Conservation (phyloP, 2,888 invertebrate species). For the Panzeria rudis region DNA sequence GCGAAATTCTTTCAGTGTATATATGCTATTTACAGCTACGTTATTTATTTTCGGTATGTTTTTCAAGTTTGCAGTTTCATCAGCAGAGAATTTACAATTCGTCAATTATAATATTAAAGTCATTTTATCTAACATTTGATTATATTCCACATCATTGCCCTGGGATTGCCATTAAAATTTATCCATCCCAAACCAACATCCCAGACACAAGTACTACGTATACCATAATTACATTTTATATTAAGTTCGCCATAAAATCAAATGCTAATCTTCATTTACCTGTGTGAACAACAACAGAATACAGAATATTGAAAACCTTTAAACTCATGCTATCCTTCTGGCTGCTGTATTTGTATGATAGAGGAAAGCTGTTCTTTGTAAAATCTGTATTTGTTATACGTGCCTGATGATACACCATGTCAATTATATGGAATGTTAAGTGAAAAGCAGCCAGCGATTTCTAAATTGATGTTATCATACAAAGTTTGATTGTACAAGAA, state of each 20-base stretch:
- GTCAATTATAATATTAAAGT: neutral
- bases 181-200: neutral
- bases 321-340: neutral
- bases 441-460: slow-evolving; percentile 4
- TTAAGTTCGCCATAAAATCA: neutral
- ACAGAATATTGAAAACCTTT: neutral
- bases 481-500: neutral
- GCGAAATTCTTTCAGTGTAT: too few species aligned
- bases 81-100: neutral
- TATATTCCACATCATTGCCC: neutral
- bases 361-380: neutral
- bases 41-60: too few species aligned
- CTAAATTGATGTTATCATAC: neutral
- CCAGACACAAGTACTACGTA: neutral
- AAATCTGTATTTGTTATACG: neutral
- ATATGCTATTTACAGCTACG: too few species aligned
- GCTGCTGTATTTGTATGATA: neutral
- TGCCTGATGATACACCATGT: neutral
- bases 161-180: neutral
- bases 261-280: slow-evolving; percentile 10
- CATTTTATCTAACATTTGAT: neutral
- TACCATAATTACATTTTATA: neutral
- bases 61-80: too few species aligned
- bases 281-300: neutral
- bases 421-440: slow-evolving; percentile 11